These are phyloP conservation scores for Sander vitreus DNA, from an alignment of 2,113 vertebrate genomes.

Conservation along the genomic window DNA sequence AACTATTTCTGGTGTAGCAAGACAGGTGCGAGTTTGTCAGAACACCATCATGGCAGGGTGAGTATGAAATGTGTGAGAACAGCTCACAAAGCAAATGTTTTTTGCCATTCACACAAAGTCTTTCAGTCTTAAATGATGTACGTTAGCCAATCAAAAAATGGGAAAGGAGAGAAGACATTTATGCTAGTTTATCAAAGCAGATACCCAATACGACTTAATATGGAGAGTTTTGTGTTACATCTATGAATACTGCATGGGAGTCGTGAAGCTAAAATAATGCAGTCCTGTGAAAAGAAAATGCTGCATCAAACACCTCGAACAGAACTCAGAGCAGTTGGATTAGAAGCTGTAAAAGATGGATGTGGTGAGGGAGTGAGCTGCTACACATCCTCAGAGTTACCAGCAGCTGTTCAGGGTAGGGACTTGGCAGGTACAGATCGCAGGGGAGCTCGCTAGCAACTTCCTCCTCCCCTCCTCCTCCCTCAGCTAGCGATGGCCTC, in stretches of 20 bases:
- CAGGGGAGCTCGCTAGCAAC: slow-evolving; percentile 73
- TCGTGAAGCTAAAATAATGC: slow-evolving; percentile 29
- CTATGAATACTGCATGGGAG: slow-evolving; percentile 24
- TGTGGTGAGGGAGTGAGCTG: slow-evolving; percentile 53
- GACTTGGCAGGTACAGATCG: slow-evolving; percentile 82
- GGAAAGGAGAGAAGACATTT: neutral
- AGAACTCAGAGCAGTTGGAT: slow-evolving; percentile 44
- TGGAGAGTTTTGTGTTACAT: slow-evolving; percentile 12
- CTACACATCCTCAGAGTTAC: slow-evolving; percentile 67
- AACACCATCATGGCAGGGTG: slow-evolving; percentile 19
- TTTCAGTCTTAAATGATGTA: neutral
- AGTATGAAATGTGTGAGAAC: slow-evolving; percentile 17
- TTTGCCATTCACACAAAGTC: neutral
- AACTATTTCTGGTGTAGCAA: slow-evolving; percentile 22
- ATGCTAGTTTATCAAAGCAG: no score
- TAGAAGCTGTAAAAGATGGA: slow-evolving; percentile 68
- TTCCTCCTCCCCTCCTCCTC: slow-evolving; percentile 65
- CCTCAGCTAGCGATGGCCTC: slow-evolving; percentile 75
- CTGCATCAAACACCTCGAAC: slow-evolving; percentile 54
- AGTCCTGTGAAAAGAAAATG: slow-evolving; percentile 30
- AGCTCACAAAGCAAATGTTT: slow-evolving; percentile 8
- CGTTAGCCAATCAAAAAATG: neutral
- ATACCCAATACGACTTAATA: neutral
- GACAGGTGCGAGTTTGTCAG: slow-evolving; percentile 31
- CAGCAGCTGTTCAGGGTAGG: slow-evolving; percentile 81